Evolutionary conservation across 2,113 vertebrate genomes (phyloP).

Genomic region (Noturus placidus): DNA sequence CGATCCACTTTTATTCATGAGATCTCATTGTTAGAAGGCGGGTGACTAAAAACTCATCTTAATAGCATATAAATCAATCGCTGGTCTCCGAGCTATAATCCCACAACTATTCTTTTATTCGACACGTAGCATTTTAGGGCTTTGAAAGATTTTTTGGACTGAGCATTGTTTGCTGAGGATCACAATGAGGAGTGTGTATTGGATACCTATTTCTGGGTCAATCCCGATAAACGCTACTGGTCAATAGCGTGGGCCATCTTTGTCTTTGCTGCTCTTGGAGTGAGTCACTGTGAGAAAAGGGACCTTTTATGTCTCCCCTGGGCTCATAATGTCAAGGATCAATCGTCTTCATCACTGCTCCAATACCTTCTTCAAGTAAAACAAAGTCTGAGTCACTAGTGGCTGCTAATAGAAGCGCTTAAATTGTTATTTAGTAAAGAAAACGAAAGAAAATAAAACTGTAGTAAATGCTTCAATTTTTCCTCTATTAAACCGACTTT

Average conservation of each 20-base stretch:
- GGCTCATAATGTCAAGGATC: conserved; percentile 29
- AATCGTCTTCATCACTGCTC: conserved; percentile 36
- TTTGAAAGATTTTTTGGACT: conserved; percentile 5
- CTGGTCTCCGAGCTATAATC: background rate
- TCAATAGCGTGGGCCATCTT: background rate
- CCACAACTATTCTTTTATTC: background rate
- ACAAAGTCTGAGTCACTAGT: conserved; percentile 8
- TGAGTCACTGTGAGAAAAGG: background rate
- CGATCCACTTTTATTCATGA: background rate
- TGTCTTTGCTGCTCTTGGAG: conserved; percentile 1
- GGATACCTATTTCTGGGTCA: background rate
- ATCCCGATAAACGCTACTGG: conserved; percentile 12
- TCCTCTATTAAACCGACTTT: background rate
- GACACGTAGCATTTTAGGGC: background rate
- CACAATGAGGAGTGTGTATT: background rate
- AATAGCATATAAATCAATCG: background rate
- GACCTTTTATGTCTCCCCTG: conserved; percentile 15
- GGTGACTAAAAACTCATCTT: background rate
- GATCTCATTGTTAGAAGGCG: background rate
- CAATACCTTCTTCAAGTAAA: background rate
- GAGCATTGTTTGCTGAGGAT: background rate
- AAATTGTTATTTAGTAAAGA: background rate
- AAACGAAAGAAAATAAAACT: background rate
- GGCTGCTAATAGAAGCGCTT: background rate
- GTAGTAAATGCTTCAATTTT: background rate